Percentiles rank a stretch among this genome's conserved stretches.
These are phyloP conservation scores for Drosophila ironensis DNA, from an alignment of 1,140 invertebrate species.

Conservation along the genomic window DNA sequence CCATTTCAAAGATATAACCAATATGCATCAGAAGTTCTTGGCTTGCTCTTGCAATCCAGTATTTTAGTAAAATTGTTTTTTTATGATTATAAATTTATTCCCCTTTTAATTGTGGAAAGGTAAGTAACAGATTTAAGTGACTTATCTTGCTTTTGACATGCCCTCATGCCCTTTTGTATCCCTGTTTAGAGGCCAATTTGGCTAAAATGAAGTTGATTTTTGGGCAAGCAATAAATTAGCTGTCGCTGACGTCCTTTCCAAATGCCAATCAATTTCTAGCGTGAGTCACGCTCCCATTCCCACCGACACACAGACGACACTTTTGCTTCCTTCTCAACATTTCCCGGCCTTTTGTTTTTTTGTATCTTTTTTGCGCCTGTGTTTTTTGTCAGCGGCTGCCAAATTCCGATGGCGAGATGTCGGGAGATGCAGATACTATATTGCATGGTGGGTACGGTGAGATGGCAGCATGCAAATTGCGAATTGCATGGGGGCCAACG, in stretches of 20 bases:
- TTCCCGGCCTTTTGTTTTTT: slow-evolving; percentile 4
- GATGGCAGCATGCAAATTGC: slow-evolving; percentile 68
- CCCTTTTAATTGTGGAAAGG: too few species aligned
- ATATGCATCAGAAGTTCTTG: too few species aligned
- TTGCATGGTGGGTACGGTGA: slow-evolving; percentile 4
- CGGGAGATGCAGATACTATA: slow-evolving; percentile 26
- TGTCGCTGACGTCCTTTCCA: slow-evolving; percentile 14
- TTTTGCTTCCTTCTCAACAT: slow-evolving; percentile 67
- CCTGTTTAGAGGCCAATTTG: neutral
- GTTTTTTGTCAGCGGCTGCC: slow-evolving; percentile 42
- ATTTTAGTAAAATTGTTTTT: too few species aligned
- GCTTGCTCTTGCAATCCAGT: too few species aligned
- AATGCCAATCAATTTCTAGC: slow-evolving; percentile 25
- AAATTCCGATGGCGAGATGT: slow-evolving; percentile 68
- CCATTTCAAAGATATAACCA: too few species aligned
- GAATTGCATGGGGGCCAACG: slow-evolving; percentile 47
- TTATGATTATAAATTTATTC: too few species aligned
- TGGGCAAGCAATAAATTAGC: neutral
- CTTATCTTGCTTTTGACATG: neutral
- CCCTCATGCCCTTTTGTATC: too few species aligned
- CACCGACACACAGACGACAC: slow-evolving; percentile 36
- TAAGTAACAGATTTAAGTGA: neutral
- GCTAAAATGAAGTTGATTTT: neutral
- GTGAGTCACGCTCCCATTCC: slow-evolving; percentile 39
- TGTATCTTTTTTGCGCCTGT: neutral